A percentile compares a stretch with the other conserved stretches of the same genome.
These are phyloP conservation scores for Micoletzkya japonica DNA, from an alignment of 2,888 invertebrate species.

Conservation along the genomic window DNA sequence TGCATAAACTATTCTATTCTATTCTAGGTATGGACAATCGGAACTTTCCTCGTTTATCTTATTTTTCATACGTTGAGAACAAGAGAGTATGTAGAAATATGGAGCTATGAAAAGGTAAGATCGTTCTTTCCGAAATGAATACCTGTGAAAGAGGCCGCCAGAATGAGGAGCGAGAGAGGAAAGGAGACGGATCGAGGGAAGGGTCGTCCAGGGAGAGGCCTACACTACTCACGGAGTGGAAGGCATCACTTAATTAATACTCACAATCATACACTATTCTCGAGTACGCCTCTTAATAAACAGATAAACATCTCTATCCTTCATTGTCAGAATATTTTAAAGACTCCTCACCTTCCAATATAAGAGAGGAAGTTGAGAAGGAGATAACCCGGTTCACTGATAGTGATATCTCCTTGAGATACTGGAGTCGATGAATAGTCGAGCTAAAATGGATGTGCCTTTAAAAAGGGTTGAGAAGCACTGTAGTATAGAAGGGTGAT, in stretches of 20 bases:
- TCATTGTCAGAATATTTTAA: neutral
- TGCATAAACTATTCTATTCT: too few species aligned
- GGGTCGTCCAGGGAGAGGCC: slow-evolving; percentile 14
- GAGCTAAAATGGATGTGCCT: neutral
- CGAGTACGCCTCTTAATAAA: neutral
- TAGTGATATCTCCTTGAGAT: neutral
- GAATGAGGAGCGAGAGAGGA: slow-evolving; percentile 19
- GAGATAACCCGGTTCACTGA: slow-evolving; percentile 20
- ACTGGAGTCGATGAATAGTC: neutral
- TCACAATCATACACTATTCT: neutral
- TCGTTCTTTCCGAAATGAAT: neutral
- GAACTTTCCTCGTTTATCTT: neutral
- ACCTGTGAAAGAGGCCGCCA: slow-evolving; percentile 22
- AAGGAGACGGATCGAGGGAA: slow-evolving; percentile 9
- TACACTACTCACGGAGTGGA: slow-evolving; percentile 9
- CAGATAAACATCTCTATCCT: neutral
- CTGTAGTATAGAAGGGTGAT: too few species aligned
- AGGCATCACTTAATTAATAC: neutral
- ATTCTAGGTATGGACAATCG: neutral
- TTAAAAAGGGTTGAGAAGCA: neutral
- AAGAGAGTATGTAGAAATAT: neutral
- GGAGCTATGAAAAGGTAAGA: neutral
- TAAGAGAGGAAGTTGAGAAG: slow-evolving; percentile 19
- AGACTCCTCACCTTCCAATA: slow-evolving; percentile 1
- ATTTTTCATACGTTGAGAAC: neutral